These are phyloP conservation scores for Alsophila aescularia DNA, from an alignment of 2,888 invertebrate species.

Conservation along the genomic window DNA sequence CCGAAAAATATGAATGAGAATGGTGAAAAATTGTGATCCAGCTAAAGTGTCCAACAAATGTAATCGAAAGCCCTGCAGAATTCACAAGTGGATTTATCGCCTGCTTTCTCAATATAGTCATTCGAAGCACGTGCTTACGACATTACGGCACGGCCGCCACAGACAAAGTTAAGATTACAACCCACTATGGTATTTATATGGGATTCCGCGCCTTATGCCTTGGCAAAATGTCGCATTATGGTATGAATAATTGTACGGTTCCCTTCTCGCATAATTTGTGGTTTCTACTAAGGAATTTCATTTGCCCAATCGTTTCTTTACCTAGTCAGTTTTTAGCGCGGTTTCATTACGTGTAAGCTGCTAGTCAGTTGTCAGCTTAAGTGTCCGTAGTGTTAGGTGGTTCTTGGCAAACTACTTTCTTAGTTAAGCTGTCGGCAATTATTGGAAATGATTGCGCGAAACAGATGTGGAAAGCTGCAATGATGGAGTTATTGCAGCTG, in stretches of 20 bases:
- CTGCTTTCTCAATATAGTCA: constrained; percentile 72
- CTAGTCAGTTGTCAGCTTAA: constrained; percentile 19
- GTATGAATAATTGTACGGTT: constrained; percentile 8
- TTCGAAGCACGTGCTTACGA: constrained; percentile 65
- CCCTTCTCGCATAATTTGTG: constrained; percentile 26
- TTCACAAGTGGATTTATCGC: constrained; percentile 50
- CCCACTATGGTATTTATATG: constrained; percentile 39
- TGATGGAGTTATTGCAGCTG: constrained; percentile 10
- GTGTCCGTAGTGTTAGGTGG: constrained; percentile 19
- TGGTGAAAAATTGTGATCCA: background rate
- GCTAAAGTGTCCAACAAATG: constrained; percentile 14
- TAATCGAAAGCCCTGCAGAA: constrained; percentile 58
- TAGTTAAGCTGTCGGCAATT: constrained; percentile 33
- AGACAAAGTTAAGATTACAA: constrained; percentile 49
- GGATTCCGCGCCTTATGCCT: constrained; percentile 45
- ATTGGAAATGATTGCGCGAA: constrained; percentile 38
- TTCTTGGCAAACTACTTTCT: constrained; percentile 38
- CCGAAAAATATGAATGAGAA: background rate
- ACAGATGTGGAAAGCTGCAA: constrained; percentile 40
- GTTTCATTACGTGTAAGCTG: constrained; percentile 20
- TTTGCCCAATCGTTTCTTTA: constrained; percentile 42
- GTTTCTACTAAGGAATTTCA: constrained; percentile 43
- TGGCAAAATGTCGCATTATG: constrained; percentile 27
- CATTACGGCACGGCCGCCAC: constrained; percentile 54
- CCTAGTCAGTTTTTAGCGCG: constrained; percentile 29